Evolutionary conservation across 2,888 invertebrate genomes (phyloP), one percentile per base, ranked within the genome.

Genomic region (Pachymerium ferrugineum): DNA sequence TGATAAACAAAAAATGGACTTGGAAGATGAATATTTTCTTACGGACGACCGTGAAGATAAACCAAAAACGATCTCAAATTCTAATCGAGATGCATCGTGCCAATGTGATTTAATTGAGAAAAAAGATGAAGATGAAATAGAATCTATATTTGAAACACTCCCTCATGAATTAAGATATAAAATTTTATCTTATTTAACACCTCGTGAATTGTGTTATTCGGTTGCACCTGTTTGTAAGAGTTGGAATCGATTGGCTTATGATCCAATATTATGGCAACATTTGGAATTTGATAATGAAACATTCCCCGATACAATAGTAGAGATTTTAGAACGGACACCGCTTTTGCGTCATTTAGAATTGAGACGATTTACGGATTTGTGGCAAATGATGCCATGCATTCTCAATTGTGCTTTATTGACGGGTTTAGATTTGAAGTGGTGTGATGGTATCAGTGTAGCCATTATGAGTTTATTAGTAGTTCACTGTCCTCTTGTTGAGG

Each of bases 161-260:
- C 78, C 78, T 10, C 16, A 47, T 19, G 78, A 78, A 70, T 12
- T 78, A 8, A 73, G 76, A 22, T 68, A 77, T 69, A 73, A 77
- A 31, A 74, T 78, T 14, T 75, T 78, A 29, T 77, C 77, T 4
- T 77, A 73, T 72, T 67, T 78, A 29, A 76, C 74, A 70, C 72
- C 76, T n/a, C n/a, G 38, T 16, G 76, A 76, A 29, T 30, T 78
- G 25, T 76, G 77, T 35, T 33, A 16, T n/a, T 74, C 30, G 33
- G 76, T 77, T 19, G 62, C 74, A 28, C 76, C 75, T 3, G 77
- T 78, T 10, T 78, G 78, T 62, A 71, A 70, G 19, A 19, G 71
- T 4, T 78, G 78, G 78, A 12, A 69, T 30, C 31, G 62, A n/a
- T 25, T 76, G 47, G 76, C 76, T 12, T 31, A 70, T 6, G 78